Conservation (phyloP, 1,140 invertebrate genomes). For the Hermetia illucens region DNA sequence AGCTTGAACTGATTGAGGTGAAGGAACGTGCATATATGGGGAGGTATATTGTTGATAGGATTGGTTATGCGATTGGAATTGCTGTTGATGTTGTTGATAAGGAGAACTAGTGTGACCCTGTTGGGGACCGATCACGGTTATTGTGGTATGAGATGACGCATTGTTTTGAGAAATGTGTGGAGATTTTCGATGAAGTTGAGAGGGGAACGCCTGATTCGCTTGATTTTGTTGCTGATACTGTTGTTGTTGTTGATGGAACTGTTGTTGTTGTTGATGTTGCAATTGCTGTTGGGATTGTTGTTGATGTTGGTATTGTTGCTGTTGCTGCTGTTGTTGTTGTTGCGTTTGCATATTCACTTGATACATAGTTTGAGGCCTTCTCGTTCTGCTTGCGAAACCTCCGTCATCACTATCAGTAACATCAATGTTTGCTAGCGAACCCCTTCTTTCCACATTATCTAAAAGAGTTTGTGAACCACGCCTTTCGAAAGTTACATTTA, state of each 20-base stretch:
- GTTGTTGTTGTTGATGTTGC: constrained; percentile 8
- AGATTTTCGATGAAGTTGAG: no score
- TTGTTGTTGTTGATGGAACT: not conserved
- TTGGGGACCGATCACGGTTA: no score
- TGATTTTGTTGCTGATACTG: not conserved
- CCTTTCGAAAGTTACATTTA: constrained; percentile 14
- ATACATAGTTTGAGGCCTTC: constrained; percentile 3
- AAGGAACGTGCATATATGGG: not conserved
- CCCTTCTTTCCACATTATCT: constrained; percentile 11
- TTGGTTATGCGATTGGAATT: not conserved
- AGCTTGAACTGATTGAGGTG: not conserved
- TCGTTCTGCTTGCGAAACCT: constrained; percentile 1
- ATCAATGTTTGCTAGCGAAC: constrained; percentile 11
- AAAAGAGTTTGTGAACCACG: constrained; percentile 1
- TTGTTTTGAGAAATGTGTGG: no score
- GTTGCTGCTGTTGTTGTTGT: constrained; percentile 4
- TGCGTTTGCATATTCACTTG: not conserved
- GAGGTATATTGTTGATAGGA: not conserved
- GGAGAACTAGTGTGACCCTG: no score
- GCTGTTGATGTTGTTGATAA: not conserved
- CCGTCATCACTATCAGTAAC: constrained; percentile 7
- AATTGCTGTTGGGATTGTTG: constrained; percentile 35
- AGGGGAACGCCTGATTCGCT: not conserved
- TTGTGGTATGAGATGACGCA: no score
- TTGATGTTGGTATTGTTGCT: constrained; percentile 10